Percentiles rank a stretch among this genome's conserved stretches.
Conservation (phyloP, 2,888 invertebrate genomes). For the Marronus borbonicus region DNA sequence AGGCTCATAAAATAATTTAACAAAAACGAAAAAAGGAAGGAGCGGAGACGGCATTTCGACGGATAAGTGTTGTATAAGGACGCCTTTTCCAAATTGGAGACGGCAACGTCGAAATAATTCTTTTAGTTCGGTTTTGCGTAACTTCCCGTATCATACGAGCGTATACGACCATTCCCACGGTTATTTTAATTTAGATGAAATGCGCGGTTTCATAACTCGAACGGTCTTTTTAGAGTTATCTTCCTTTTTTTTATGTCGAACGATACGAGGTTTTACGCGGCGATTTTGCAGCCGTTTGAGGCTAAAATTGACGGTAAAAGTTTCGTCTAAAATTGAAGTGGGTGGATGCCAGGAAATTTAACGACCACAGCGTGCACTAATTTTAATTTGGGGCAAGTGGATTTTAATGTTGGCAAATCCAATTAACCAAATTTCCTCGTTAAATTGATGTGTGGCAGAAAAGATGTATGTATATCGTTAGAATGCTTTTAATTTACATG, state of each 20-base stretch:
- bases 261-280: constrained; percentile 13
- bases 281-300: constrained; percentile 12
- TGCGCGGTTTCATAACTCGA: constrained; percentile 4
- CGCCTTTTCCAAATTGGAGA: constrained; percentile 24
- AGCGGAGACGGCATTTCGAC: neutral
- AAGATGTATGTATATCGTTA: neutral
- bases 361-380: constrained; percentile 9
- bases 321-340: constrained; percentile 23
- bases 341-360: neutral
- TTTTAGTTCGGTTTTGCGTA: constrained; percentile 6
- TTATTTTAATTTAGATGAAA: constrained; percentile 13
- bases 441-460: neutral
- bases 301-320: constrained; percentile 16
- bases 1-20: neutral
- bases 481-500: constrained; percentile 3
- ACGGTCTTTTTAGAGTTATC: constrained; percentile 1
- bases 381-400: constrained; percentile 33
- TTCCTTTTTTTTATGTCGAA: neutral
- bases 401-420: constrained; percentile 29
- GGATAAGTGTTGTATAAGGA: constrained; percentile 3
- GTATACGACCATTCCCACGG: neutral
- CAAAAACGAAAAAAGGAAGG: neutral
- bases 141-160: neutral
- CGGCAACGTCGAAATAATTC: neutral
- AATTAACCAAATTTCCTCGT: neutral